Conservation (phyloP, 2,797 vertebrate genomes). For the Poliocrania exsul region DNA sequence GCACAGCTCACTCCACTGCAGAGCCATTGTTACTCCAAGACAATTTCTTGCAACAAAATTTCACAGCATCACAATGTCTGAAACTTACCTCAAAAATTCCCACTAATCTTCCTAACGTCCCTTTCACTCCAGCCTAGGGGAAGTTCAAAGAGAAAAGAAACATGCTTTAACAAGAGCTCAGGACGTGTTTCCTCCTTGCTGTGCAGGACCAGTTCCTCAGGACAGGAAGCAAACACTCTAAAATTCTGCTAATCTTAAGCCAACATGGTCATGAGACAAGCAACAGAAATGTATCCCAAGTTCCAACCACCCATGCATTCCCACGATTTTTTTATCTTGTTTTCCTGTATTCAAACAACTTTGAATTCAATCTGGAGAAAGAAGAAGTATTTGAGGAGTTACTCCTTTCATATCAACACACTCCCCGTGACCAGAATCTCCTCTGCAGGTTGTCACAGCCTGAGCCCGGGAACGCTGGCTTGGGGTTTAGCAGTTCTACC, state of each 20-base stretch:
- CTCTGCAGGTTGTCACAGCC: not conserved
- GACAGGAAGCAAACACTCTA: not conserved
- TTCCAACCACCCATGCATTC: not conserved
- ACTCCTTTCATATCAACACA: not conserved
- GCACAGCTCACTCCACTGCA: not conserved
- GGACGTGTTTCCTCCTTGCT: not conserved
- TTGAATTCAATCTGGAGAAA: not conserved
- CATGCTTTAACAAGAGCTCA: not conserved
- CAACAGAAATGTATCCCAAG: rapidly evolving
- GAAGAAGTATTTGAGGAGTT: not conserved
- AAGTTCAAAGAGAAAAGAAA: conserved; percentile 43
- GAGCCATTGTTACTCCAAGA: not conserved
- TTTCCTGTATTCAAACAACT: not conserved
- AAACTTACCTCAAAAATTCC: conserved; percentile 96
- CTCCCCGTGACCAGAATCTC: not conserved
- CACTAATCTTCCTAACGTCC: conserved; percentile 94
- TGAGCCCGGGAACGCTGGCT: not conserved
- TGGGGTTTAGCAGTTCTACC: not conserved
- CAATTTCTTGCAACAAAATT: not conserved
- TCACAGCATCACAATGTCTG: not conserved
- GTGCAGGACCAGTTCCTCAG: not conserved
- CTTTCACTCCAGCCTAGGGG: conserved; percentile 95
- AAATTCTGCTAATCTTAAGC: not conserved
- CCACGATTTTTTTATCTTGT: not conserved
- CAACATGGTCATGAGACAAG: not conserved